Evolutionary conservation across 2,797 vertebrate genomes (phyloP), one percentile per base, ranked within the genome.

Genomic region (Macropus fuliginosus): DNA sequence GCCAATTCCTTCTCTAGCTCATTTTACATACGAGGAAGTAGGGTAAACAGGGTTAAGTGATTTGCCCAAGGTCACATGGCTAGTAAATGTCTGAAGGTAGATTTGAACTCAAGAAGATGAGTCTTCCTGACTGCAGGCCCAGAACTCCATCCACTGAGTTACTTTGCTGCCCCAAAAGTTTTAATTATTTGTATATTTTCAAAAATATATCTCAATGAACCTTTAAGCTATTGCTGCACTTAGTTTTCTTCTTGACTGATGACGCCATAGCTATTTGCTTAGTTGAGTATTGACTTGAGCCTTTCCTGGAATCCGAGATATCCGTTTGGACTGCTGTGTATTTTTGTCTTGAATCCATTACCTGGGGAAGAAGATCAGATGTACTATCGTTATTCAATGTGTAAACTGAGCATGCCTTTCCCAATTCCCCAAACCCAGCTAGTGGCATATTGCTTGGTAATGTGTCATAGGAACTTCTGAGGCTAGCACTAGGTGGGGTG

Each of bases 201-300:
- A 95, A 91, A 91, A 92, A 94, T 57, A 52, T 92, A 92, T 96
- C 5, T 18, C 9, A 91, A 13, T 96, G 97, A 87, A 99, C 99
- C 99, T 98, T 99, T 96, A 99, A 95, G 93, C 97, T 97, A 89
- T 62, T 55, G 74, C 92, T 96, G 91, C 90, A 92, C 13, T 95
- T 94, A 13, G 46, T 29, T 93, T 95, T 97, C 90, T 91, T 97
- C 96, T 96, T 95, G 46, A 4, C 31, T 2, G 97, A 55, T 54
- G 59, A n/a, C 3, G 50, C 55, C 54, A 54, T 92, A 52, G 92
- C 93, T 93, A 50, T 40, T 81, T 97, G 93, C 1, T 97, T 96
- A 40, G 95, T 97, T 91, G 91, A 94, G 97, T 95, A 5, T 4
- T 98, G 97, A 59, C 92, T 95, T 57, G 95, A 96, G 46, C 95